Conservation (phyloP, 2,113 vertebrate species). For the Crotophaga sulcirostris region DNA sequence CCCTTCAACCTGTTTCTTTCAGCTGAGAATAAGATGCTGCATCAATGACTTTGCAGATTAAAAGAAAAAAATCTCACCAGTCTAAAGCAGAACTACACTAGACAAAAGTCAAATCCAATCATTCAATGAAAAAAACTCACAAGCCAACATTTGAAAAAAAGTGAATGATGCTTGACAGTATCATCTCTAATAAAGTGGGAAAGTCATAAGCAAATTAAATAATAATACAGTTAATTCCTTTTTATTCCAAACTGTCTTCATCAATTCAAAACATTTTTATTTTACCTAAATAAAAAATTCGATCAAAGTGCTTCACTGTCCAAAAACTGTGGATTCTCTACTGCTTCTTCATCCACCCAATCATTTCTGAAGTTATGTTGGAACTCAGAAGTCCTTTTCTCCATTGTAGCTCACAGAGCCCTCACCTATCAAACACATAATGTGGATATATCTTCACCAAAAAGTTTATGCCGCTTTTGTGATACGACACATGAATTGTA, state of each 20-base stretch:
- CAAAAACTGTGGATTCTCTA: not conserved
- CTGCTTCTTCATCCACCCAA: not conserved
- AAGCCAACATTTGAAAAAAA: not conserved
- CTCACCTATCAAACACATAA: not conserved
- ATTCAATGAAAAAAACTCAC: not conserved
- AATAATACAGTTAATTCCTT: not conserved
- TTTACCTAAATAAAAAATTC: not conserved
- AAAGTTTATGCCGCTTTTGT: not conserved
- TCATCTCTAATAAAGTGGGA: not conserved
- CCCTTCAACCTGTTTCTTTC: not conserved
- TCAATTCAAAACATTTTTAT: not conserved
- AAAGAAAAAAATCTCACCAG: not conserved
- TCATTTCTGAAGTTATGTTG: not conserved
- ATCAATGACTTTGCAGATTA: not conserved
- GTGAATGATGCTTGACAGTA: not conserved
- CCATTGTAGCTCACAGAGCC: not conserved
- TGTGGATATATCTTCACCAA: not conserved
- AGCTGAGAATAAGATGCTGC: not conserved
- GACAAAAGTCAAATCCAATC: not conserved
- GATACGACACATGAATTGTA: conserved; percentile 44
- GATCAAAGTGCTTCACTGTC: not conserved
- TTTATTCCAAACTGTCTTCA: not conserved
- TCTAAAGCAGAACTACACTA: not conserved
- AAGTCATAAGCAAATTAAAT: not conserved
- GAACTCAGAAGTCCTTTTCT: not conserved